phyloP scores from a whole-genome alignment of 2,888 invertebrate genomes.

The Pseudococcus longispinus region DNA sequence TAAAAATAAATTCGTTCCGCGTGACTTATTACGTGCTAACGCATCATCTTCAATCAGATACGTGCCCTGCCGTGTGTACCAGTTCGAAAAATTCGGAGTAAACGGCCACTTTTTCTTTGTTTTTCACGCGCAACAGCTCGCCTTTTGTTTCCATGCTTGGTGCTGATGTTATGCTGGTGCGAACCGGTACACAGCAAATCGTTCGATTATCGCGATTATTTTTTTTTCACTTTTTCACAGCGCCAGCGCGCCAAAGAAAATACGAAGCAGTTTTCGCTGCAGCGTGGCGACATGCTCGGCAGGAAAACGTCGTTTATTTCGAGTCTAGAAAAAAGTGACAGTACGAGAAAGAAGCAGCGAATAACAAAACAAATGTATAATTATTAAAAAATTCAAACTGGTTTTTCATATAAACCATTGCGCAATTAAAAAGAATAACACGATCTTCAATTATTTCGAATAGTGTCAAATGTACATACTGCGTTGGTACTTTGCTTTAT shows the following conservation, averaged over 20 bases:
- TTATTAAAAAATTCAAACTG: slow-evolving; percentile 24
- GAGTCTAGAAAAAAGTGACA: slow-evolving; percentile 20
- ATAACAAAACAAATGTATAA: not conserved
- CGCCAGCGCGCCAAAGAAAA: not conserved
- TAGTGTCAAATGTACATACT: not conserved
- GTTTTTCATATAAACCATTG: not conserved
- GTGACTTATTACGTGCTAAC: slow-evolving; percentile 52
- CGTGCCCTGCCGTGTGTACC: not conserved
- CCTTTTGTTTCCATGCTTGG: not conserved
- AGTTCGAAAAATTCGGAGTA: slow-evolving; percentile 23
- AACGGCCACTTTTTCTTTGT: not conserved
- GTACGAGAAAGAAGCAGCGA: not conserved
- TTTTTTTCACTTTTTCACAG: not conserved
- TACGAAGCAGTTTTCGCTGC: not conserved
- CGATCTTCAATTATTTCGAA: slow-evolving; percentile 17
- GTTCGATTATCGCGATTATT: not conserved
- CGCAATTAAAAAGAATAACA: slow-evolving; percentile 10
- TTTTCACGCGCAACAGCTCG: not conserved
- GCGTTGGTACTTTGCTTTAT: not conserved
- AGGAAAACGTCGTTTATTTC: slow-evolving; percentile 28
- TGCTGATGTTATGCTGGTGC: not conserved
- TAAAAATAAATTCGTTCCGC: slow-evolving; percentile 48
- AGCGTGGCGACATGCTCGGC: not conserved
- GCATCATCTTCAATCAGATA: slow-evolving; percentile 47
- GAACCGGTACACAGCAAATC: not conserved